These are phyloP conservation scores for Tenodera sinensis DNA, from an alignment of 2,888 invertebrate species.

Conservation along the genomic window DNA sequence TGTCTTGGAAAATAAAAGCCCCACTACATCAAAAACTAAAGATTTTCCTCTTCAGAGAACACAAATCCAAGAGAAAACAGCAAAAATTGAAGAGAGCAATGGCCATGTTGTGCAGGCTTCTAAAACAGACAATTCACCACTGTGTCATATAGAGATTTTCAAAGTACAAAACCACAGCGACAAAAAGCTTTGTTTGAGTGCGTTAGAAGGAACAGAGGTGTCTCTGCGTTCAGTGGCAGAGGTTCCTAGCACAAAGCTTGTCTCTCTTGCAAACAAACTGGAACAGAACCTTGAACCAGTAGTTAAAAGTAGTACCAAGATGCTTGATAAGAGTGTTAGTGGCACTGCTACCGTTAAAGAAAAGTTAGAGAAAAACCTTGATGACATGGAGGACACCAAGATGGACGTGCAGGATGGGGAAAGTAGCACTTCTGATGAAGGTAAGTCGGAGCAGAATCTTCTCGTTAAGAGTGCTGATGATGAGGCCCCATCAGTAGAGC, in stretches of 20 bases:
- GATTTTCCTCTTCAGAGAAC: neutral
- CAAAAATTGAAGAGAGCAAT: neutral
- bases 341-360: neutral
- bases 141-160: neutral
- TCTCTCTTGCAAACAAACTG: neutral
- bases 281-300: neutral
- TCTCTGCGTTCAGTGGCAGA: neutral
- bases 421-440: neutral
- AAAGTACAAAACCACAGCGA: neutral
- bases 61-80: neutral
- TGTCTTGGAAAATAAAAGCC: neutral
- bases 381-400: neutral
- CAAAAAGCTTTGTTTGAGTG: neutral
- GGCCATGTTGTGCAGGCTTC: neutral
- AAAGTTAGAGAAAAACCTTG: too few relatives aligned
- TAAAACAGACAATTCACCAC: neutral
- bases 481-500: too few relatives aligned
- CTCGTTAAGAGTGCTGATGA: too few relatives aligned
- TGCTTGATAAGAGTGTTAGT: neutral
- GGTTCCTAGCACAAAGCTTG: neutral
- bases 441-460: too few relatives aligned
- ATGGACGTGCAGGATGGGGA: neutral
- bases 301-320: neutral
- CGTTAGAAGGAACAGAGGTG: neutral
- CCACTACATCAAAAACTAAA: neutral